Base-by-base conservation (phyloP, 2,888 invertebrate species). In the Aleiodes testaceus region DNA sequence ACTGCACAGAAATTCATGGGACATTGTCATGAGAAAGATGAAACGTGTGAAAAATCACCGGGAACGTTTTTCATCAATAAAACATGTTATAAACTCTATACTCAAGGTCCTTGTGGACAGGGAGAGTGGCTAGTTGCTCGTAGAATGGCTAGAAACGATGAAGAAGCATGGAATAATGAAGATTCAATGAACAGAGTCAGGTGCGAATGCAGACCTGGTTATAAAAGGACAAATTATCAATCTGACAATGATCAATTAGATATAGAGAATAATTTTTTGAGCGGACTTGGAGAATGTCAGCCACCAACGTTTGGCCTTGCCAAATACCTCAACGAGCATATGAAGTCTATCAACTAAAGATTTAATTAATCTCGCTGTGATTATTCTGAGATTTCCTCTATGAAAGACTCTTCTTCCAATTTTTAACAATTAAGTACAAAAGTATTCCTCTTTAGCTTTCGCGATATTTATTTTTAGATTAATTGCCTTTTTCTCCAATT, bases 41-140 rank as follows among this genome's bases (percentile, higher is more conserved):
- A 89, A 72, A 87, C 88, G 0, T 93, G 93, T 79, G 89, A 90
- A 11, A 88, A 89, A 0, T 90, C 89, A 0, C 89, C 90, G 0
- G 94, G 93, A 0, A 90, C 92, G 81, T 92, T 92, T 0, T 88
- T 90, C 4, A 91, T 91, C 79, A 91, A 92, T 73, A 91, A 91
- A 11, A 91, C 91, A n/a, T 96, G 95, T 84, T 92, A 93, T 83
- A 92, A 92, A 77, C 88, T 95, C 16, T 93, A 95, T 84, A 92
- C 92, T 0, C 93, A 92, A 78, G 95, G 95, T 0, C 95, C 95
- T 0, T 96, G 95, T 79, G 88, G 90, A 0, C 89, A 91, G 0
- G 93, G 93, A 0, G 92, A 94, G 76, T 93, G 93, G 93, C 80
- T 93, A 47, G 91, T 91, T 22, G 91, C 92, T 0, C 88, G 88